Percentiles rank a stretch among this genome's conserved stretches.
These are phyloP conservation scores for Oscheius onirici DNA, from an alignment of 2,888 invertebrate genomes.

Conservation along the genomic window DNA sequence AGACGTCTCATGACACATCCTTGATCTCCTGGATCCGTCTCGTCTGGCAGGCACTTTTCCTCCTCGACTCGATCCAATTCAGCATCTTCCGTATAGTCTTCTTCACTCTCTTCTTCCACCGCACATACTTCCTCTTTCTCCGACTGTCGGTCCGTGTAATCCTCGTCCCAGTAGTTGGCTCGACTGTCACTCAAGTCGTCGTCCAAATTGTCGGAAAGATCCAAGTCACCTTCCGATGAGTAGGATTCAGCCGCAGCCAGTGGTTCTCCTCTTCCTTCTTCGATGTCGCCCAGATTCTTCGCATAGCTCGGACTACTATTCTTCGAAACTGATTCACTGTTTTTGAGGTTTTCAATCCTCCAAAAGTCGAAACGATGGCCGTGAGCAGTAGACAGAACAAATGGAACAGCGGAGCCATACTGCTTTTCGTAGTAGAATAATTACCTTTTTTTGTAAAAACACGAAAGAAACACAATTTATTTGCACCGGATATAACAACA, in stretches of 20 bases:
- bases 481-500: background rate
- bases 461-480: too few species aligned
- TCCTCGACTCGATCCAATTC: background rate
- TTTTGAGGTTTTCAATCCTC: background rate
- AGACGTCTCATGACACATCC: background rate
- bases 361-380: background rate
- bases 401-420: background rate
- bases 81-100: background rate
- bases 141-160: background rate
- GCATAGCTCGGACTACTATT: background rate
- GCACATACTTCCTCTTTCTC: background rate
- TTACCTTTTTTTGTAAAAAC: too few species aligned
- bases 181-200: slow-evolving; percentile 13
- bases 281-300: background rate
- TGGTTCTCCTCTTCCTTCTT: background rate
- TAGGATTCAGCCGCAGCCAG: background rate
- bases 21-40: background rate
- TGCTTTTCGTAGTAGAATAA: too few species aligned
- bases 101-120: slow-evolving; percentile 3
- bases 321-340: background rate
- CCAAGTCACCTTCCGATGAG: background rate
- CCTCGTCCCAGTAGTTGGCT: slow-evolving; percentile 6
- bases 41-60: background rate
- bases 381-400: background rate
- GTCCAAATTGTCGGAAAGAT: slow-evolving; percentile 5